Conservation (phyloP, 2,797 vertebrate genomes). For the Sebastes alutus region DNA sequence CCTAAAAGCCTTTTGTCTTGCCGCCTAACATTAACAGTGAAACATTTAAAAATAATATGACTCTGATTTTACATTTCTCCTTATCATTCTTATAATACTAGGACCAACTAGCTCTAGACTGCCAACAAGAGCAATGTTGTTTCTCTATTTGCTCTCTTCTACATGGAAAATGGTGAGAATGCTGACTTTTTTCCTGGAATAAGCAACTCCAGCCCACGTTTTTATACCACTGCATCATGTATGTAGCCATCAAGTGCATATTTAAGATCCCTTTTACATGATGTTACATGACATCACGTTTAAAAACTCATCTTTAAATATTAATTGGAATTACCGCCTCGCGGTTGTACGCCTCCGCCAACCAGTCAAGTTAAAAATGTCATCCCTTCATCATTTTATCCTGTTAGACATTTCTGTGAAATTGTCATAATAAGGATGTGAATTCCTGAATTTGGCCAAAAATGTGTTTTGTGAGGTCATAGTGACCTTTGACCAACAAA, state of each 20-base stretch:
- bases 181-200: not conserved
- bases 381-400: not conserved
- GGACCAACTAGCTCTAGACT: not conserved
- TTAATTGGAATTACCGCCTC: not conserved
- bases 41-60: not conserved
- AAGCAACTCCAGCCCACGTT: rapidly evolving
- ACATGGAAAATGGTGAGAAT: not conserved
- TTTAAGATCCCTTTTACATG: not conserved
- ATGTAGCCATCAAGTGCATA: not conserved
- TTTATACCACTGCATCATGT: not conserved
- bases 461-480: not conserved
- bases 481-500: too few species aligned
- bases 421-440: not conserved
- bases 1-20: not conserved
- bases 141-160: not conserved
- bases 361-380: not conserved
- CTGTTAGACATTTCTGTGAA: not conserved
- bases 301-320: not conserved
- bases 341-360: not conserved
- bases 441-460: too few species aligned
- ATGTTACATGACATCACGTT: not conserved
- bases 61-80: not conserved
- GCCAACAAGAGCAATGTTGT: not conserved
- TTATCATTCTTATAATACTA: not conserved
- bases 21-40: not conserved